Base-by-base conservation (phyloP, 2,888 invertebrate species). In the Nasonovia ribisnigri region DNA sequence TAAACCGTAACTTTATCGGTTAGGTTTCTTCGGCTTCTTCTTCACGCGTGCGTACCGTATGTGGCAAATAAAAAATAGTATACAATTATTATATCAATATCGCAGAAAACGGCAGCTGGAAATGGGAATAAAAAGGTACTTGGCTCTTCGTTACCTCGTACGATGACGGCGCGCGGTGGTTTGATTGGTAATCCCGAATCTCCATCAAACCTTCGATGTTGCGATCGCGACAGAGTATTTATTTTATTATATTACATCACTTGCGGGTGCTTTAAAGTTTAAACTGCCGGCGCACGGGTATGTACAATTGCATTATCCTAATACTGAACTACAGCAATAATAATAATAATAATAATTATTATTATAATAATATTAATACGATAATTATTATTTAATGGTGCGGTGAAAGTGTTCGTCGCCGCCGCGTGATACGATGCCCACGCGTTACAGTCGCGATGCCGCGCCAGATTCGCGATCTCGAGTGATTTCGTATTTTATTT, bases 351-450 rank as follows among this genome's bases (percentile, higher is more conserved):
- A 42, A 88, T n/a, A n/a, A n/a, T n/a, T n/a, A n/a, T n/a, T n/a
- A n/a, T n/a, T n/a, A n/a, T n/a, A n/a, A n/a, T 43, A 54, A 43
- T 88, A 51, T 77, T 88, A 89, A 89, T 84, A 93, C 84, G 84
- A 57, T 93, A 93, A 93, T 93, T 84, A 86, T 92, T 87, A 89
- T 93, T 90, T 93, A 84, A 90, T 90, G 90, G 54, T 26, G 60
- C 60, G 60, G 93, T 93, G 93, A 93, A 93, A 93, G 93, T 90
- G 90, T 90, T 60, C 26, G 92, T 51, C 24, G 26, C 26, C 88
- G 88, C 42, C 67, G 60, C 88, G 86, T 46, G 86, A 91, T 86
- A 86, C 57, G 29, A 51, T 84, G 92, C 92, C 92, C 92, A 92
- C 92, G 88, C 88, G 48, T 29, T 57, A 46, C 46, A n/a, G n/a